These are phyloP conservation scores for Celastrina argiolus DNA, from an alignment of 2,888 invertebrate species.

Conservation along the genomic window DNA sequence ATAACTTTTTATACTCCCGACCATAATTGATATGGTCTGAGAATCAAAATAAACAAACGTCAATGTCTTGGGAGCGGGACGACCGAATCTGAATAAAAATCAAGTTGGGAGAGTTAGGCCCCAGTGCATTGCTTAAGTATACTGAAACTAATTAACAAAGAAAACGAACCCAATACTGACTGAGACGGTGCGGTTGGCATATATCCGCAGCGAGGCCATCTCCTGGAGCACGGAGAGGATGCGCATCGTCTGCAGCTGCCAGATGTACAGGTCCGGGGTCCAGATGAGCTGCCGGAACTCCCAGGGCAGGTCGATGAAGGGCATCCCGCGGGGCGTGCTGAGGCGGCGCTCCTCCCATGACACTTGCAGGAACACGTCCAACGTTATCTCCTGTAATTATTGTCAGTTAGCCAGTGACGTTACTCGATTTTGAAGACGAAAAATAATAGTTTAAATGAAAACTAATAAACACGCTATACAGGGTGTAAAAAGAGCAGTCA, in stretches of 20 bases:
- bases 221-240: slow-evolving; percentile 80
- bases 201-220: slow-evolving; percentile 79
- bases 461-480: too few relatives aligned
- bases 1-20: too few relatives aligned
- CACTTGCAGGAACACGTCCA: slow-evolving; percentile 81
- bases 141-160: background rate
- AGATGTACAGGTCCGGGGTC: slow-evolving; percentile 81
- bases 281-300: slow-evolving; percentile 78
- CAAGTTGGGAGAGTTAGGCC: too few relatives aligned
- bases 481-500: too few relatives aligned
- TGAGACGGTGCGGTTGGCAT: slow-evolving; percentile 80
- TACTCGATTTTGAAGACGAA: too few relatives aligned
- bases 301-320: slow-evolving; percentile 80
- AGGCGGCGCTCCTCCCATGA: slow-evolving; percentile 79
- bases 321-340: slow-evolving; percentile 58
- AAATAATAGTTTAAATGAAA: too few relatives aligned
- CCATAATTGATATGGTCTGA: too few relatives aligned
- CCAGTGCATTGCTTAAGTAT: too few relatives aligned
- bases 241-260: slow-evolving; percentile 80
- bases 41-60: too few relatives aligned
- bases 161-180: slow-evolving; percentile 80
- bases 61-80: too few relatives aligned
- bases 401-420: background rate
- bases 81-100: too few relatives aligned
- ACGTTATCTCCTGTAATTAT: slow-evolving; percentile 72